Conservation (phyloP, 2,797 vertebrate species). For the Glyptemys insculpta region DNA sequence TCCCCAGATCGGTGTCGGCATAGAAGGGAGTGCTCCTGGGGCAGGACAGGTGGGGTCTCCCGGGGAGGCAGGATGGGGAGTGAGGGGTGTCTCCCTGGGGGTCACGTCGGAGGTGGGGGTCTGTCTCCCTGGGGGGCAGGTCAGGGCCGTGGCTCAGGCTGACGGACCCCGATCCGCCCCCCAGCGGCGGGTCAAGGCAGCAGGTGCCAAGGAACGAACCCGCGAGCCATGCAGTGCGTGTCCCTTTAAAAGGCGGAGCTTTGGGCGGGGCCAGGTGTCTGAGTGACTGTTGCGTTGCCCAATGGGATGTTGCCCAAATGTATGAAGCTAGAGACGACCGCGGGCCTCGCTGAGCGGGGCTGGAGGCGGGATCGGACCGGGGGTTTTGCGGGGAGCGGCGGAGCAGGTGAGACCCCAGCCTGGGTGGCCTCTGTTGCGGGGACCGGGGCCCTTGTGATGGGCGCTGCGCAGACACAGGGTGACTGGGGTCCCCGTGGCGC, state of each 20-base stretch:
- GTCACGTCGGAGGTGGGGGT: too few relatives aligned
- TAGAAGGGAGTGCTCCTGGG: too few relatives aligned
- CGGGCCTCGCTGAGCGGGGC: neutral
- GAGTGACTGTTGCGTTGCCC: neutral
- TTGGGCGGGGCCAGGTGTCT: fast-evolving
- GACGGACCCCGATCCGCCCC: too few relatives aligned
- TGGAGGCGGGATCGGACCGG: neutral
- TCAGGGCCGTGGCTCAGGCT: too few relatives aligned
- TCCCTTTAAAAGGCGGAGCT: fast-evolving
- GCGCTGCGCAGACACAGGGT: fast-evolving
- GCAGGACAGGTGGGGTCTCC: neutral
- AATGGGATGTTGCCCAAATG: slow-evolving; percentile 4
- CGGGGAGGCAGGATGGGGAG: neutral
- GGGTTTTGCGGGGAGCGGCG: neutral
- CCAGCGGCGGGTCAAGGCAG: neutral
- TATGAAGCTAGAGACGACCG: neutral
- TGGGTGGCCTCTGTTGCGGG: too few relatives aligned
- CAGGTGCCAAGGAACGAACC: neutral
- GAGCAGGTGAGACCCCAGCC: neutral
- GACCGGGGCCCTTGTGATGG: too few relatives aligned
- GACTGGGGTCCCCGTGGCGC: too few relatives aligned
- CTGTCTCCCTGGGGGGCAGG: too few relatives aligned
- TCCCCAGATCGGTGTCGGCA: too few relatives aligned
- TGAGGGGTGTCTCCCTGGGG: neutral
- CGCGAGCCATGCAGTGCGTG: neutral